Conservation (phyloP, 2,888 invertebrate genomes). For the Euplexia lucipara region DNA sequence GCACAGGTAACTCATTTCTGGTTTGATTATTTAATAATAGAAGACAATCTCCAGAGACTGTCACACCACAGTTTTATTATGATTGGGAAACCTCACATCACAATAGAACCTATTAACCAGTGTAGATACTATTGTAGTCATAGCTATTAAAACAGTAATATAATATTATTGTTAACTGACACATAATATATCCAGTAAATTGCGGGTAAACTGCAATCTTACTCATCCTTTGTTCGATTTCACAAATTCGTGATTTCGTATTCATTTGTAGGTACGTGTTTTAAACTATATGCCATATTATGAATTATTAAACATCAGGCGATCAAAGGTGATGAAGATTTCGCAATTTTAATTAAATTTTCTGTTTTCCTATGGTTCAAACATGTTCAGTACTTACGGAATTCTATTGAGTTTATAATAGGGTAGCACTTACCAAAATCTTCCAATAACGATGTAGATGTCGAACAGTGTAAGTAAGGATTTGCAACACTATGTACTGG, state of each 20-base stretch:
- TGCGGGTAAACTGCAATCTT: constrained; percentile 40
- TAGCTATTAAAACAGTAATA: no score
- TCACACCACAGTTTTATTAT: no score
- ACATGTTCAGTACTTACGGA: constrained; percentile 20
- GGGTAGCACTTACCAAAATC: constrained; percentile 49
- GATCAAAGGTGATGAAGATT: constrained; percentile 22
- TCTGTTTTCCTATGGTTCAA: background rate
- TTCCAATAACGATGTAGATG: constrained; percentile 12
- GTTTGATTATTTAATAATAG: no score
- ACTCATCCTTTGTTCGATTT: constrained; percentile 43
- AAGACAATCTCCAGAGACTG: no score
- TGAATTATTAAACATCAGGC: constrained; percentile 25
- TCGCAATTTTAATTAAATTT: constrained; percentile 35
- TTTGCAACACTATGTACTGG: constrained; percentile 45
- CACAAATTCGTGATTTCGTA: constrained; percentile 3
- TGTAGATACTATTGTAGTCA: no score
- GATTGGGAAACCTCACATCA: no score
- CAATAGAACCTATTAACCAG: no score
- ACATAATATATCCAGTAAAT: constrained; percentile 4
- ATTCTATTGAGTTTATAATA: background rate
- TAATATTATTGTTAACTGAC: no score
- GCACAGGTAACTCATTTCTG: no score
- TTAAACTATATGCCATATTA: background rate
- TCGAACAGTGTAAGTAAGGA: constrained; percentile 9
- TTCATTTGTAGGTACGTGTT: background rate